phyloP scores from a whole-genome alignment of 2,888 invertebrate genomes.

The Spodoptera picta region DNA sequence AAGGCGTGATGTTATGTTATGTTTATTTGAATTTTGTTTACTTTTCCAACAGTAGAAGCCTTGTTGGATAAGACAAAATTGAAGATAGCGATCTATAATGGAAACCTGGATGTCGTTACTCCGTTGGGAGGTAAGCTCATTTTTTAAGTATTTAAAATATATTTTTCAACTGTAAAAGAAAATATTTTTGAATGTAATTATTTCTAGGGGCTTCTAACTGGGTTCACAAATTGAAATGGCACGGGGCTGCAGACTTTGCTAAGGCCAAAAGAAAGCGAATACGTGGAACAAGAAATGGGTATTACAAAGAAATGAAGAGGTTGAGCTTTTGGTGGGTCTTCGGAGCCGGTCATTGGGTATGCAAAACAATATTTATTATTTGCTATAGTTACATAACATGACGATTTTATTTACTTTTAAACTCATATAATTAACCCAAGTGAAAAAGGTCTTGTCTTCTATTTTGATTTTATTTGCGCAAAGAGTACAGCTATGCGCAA shows the following conservation, averaged over 20 bases:
- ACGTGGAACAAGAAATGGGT: constrained; percentile 74
- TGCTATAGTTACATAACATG: too few relatives aligned
- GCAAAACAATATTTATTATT: constrained; percentile 10
- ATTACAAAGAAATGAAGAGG: constrained; percentile 71
- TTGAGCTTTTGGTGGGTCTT: constrained; percentile 83
- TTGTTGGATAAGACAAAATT: constrained; percentile 75
- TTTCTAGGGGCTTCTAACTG: constrained; percentile 80
- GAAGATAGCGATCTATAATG: constrained; percentile 80
- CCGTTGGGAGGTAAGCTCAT: constrained; percentile 75
- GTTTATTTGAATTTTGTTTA: too few relatives aligned
- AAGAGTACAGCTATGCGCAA: too few relatives aligned
- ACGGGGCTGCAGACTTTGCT: constrained; percentile 72
- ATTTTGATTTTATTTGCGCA: too few relatives aligned
- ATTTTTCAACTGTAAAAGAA: not conserved
- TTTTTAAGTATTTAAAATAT: too few relatives aligned
- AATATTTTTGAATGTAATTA: not conserved
- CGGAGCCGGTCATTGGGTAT: constrained; percentile 83
- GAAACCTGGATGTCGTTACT: constrained; percentile 80
- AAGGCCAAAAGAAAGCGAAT: constrained; percentile 66
- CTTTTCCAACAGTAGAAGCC: constrained; percentile 72
- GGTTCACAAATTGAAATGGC: constrained; percentile 82
- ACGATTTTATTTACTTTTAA: too few relatives aligned
- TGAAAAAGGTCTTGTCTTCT: too few relatives aligned
- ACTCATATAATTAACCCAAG: too few relatives aligned
- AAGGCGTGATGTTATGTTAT: too few relatives aligned